phyloP scores from a whole-genome alignment of 2,888 invertebrate species.

The Subacronicta megacephala region DNA sequence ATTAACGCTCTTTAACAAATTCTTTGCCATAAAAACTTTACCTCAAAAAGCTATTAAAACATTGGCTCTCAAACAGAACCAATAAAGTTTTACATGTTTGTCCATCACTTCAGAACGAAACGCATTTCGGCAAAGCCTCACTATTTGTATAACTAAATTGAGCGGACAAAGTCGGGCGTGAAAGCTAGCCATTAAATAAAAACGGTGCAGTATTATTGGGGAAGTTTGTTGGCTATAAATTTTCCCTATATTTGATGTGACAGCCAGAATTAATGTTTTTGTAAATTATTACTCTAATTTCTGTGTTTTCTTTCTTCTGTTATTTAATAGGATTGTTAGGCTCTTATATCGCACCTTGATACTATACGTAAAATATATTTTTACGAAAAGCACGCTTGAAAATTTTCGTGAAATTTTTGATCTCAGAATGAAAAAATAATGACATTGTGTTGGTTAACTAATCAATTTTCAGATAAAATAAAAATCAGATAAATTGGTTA shows the following conservation, averaged over 20 bases:
- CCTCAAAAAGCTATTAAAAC: neutral
- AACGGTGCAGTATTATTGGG: slow-evolving; percentile 46
- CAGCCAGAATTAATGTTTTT: slow-evolving; percentile 38
- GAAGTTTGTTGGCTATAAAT: slow-evolving; percentile 49
- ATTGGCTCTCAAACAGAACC: slow-evolving; percentile 15
- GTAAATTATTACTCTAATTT: slow-evolving; percentile 34
- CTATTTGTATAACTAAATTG: slow-evolving; percentile 48
- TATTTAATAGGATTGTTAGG: neutral
- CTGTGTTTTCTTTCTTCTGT: neutral
- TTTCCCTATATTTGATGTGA: slow-evolving; percentile 43
- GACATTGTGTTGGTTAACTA: too few species aligned
- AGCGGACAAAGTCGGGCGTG: slow-evolving; percentile 25
- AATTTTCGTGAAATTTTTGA: too few species aligned
- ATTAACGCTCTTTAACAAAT: neutral
- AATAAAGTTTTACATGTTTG: slow-evolving; percentile 55
- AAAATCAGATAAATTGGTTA: too few species aligned
- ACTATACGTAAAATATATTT: too few species aligned
- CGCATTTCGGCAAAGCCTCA: slow-evolving; percentile 27
- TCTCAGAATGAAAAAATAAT: too few species aligned
- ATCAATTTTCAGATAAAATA: too few species aligned
- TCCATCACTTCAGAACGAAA: slow-evolving; percentile 29
- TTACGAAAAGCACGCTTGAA: too few species aligned
- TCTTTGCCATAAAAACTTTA: neutral
- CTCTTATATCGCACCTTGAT: too few species aligned
- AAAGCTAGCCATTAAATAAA: slow-evolving; percentile 40